Base-by-base conservation (phyloP, 2,888 invertebrate genomes). In the Fabriciana adippe region DNA sequence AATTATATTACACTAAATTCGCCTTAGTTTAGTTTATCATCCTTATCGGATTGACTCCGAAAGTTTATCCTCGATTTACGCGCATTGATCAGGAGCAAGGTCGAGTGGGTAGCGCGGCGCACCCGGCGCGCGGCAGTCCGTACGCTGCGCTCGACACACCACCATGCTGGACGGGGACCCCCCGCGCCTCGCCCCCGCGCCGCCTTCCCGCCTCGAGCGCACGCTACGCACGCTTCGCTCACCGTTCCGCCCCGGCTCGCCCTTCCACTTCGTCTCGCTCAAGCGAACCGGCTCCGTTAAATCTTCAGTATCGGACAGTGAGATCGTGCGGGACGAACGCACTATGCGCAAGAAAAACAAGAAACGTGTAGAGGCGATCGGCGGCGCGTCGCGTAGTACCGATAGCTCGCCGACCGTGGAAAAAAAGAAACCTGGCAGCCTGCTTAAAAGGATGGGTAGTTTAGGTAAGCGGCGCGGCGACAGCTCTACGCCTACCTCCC, bases 341-440 rank as follows among this genome's bases (percentile, higher is more conserved):
- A 91, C 88, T 85, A 90, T 91, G 90, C 91, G 91, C 78, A 92
- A 92, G 84, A 91, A 91, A 78, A 91, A 87, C 75, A 93, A 92
- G 81, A 93, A 92, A 79, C 91, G 90, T 73, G 87, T 89, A 69
- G 81, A 85, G 72, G 81, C 82, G 72, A 83, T 84, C 75, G 84
- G 82, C 73, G 84, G 84, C 67, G 74, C 76, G 26, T 78, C 79
- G 70, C 75, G 73, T 41, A 89, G 88, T 78, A 85, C 87, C 74
- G 90, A 90, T 78, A 86, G 86, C 72, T 87, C 88, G 72, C 88
- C 89, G 71, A 79, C 78, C 69, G 81, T 83, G 73, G 87, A 88
- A 72, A 89, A 88, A 72, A 87, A 87, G 82, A 91, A 90, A 78
- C 76, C 74, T 60, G 79, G 79, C 66, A 81, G 85, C 59, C 79